phyloP scores from a whole-genome alignment of 2,797 vertebrate genomes.

The Cuculus canorus region DNA sequence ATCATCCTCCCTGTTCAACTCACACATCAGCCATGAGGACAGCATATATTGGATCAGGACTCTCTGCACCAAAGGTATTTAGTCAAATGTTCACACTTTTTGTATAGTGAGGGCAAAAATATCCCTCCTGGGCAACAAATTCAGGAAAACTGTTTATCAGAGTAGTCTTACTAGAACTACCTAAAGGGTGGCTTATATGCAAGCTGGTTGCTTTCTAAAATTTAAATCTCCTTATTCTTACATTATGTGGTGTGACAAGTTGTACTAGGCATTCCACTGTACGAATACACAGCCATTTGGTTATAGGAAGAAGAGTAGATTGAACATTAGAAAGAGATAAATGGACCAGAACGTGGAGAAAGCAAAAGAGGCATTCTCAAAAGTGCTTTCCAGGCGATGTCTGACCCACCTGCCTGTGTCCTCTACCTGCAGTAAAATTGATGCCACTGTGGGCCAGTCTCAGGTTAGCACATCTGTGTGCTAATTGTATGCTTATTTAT shows the following conservation, averaged over 20 bases:
- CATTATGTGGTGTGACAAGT: not conserved
- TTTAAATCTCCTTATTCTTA: not conserved
- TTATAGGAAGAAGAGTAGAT: not conserved
- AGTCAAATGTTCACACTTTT: not conserved
- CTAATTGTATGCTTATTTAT: not conserved
- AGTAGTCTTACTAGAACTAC: not conserved
- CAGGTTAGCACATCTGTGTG: not conserved
- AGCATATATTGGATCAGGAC: conserved; percentile 87
- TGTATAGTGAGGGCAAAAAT: not conserved
- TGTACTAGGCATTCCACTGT: not conserved
- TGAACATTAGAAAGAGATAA: not conserved
- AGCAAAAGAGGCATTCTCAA: not conserved
- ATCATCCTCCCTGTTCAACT: conserved; percentile 83
- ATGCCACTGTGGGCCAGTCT: not conserved
- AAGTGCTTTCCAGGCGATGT: not conserved
- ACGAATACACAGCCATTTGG: not conserved
- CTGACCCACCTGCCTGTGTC: not conserved
- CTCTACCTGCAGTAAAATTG: not conserved
- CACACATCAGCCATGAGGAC: conserved; percentile 92
- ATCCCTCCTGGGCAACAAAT: not conserved
- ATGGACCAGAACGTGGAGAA: not conserved
- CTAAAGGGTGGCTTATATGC: not conserved
- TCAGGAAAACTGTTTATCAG: not conserved
- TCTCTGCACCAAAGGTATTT: conserved; percentile 88
- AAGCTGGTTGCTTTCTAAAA: not conserved